These are phyloP conservation scores for Lasiurus cinereus DNA, from an alignment of 2,113 vertebrate genomes.

Conservation along the genomic window DNA sequence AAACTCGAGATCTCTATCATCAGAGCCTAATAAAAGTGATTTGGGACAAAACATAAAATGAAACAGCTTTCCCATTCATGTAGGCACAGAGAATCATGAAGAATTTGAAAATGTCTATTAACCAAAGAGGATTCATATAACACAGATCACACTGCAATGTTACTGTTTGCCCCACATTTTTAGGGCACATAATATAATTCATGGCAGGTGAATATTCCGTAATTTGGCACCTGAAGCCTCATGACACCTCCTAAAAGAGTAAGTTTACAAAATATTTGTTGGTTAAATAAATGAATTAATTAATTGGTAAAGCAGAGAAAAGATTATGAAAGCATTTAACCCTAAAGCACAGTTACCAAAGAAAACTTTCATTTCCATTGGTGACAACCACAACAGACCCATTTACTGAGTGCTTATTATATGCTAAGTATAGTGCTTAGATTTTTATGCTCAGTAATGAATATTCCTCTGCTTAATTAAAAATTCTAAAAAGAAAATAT, in stretches of 20 bases:
- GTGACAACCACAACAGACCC: neutral
- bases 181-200: neutral
- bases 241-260: neutral
- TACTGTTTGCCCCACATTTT: neutral
- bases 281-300: neutral
- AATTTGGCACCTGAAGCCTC: neutral
- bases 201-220: neutral
- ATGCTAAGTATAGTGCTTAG: neutral
- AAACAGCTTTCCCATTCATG: neutral
- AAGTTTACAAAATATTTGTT: neutral
- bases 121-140: neutral
- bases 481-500: neutral
- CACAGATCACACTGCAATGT: neutral
- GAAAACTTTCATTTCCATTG: neutral
- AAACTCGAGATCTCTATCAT: neutral
- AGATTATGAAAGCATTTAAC: neutral
- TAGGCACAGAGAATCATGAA: neutral
- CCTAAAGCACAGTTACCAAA: neutral
- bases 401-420: neutral
- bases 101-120: constrained; percentile 1
- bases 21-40: neutral
- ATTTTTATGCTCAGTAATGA: neutral
- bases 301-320: neutral
- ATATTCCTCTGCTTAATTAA: neutral
- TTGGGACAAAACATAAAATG: neutral